A percentile compares a stretch with the other conserved stretches of the same genome.
These are phyloP conservation scores for Agrotis ipsilon DNA, from an alignment of 2,888 invertebrate genomes.

Conservation along the genomic window DNA sequence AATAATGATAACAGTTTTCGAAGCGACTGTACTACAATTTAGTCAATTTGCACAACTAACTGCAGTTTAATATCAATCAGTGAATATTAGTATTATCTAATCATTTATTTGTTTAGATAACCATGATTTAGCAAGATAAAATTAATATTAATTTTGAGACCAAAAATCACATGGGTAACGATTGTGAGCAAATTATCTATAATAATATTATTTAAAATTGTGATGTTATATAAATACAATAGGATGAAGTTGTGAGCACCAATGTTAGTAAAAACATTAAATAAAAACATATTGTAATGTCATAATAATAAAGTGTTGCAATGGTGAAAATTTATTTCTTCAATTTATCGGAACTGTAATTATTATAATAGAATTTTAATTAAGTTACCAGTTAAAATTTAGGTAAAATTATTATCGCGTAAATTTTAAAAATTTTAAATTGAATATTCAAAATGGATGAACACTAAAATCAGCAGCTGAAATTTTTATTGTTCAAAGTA, in stretches of 20 bases:
- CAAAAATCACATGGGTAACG: constrained; percentile 56
- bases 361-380: too few species aligned
- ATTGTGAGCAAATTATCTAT: constrained; percentile 57
- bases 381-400: too few species aligned
- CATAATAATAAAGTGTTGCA: not conserved
- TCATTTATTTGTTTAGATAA: constrained; percentile 15
- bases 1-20: not conserved
- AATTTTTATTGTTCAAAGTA: not conserved
- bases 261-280: constrained; percentile 25
- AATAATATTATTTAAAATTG: constrained; percentile 22
- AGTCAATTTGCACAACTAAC: constrained; percentile 27
- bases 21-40: constrained; percentile 19
- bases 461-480: not conserved
- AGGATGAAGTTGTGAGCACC: constrained; percentile 46
- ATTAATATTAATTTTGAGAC: constrained; percentile 59
- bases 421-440: too few species aligned
- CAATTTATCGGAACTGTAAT: not conserved
- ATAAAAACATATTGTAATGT: constrained; percentile 2
- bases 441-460: too few species aligned
- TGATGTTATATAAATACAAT: constrained; percentile 32
- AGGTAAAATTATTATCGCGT: too few species aligned
- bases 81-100: constrained; percentile 12
- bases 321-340: not conserved
- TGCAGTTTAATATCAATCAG: constrained; percentile 28
- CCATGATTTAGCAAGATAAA: constrained; percentile 49